A percentile compares a stretch with the other conserved stretches of the same genome.
phyloP scores from a whole-genome alignment of 2,797 vertebrate species.

The Epinephelus coioides region DNA sequence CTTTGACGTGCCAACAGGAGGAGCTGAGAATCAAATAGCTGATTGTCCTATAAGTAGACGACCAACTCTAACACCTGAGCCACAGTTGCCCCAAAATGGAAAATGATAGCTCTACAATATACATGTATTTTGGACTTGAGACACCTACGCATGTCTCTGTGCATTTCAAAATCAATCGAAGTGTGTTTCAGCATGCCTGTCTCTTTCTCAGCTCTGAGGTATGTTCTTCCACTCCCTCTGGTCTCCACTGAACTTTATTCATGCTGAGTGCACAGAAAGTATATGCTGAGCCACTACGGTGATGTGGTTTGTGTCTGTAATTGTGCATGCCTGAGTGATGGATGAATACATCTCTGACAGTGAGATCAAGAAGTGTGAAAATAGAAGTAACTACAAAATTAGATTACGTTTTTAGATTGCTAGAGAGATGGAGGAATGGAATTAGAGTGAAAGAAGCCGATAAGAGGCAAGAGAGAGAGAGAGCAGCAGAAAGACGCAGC shows the following conservation, averaged over 20 bases:
- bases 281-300: conserved; percentile 18
- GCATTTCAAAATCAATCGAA: conserved; percentile 20
- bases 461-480: neutral
- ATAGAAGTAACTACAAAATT: conserved; percentile 32
- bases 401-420: neutral
- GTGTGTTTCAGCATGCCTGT: neutral
- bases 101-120: neutral
- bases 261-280: conserved; percentile 51
- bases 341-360: conserved; percentile 19
- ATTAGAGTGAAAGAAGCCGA: conserved; percentile 11
- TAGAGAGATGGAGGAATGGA: neutral
- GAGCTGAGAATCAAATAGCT: too few species aligned
- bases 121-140: conserved; percentile 4
- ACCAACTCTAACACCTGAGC: too few species aligned
- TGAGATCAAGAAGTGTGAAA: conserved; percentile 25
- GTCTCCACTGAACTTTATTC: conserved; percentile 23
- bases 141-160: neutral
- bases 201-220: conserved; percentile 4
- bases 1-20: too few species aligned
- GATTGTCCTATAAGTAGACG: too few species aligned
- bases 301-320: conserved; percentile 14
- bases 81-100: too few species aligned
- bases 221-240: neutral
- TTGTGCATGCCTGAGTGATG: conserved; percentile 23
- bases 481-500: neutral